Conservation (phyloP, 2,797 vertebrate genomes). For the Agapornis canus region DNA sequence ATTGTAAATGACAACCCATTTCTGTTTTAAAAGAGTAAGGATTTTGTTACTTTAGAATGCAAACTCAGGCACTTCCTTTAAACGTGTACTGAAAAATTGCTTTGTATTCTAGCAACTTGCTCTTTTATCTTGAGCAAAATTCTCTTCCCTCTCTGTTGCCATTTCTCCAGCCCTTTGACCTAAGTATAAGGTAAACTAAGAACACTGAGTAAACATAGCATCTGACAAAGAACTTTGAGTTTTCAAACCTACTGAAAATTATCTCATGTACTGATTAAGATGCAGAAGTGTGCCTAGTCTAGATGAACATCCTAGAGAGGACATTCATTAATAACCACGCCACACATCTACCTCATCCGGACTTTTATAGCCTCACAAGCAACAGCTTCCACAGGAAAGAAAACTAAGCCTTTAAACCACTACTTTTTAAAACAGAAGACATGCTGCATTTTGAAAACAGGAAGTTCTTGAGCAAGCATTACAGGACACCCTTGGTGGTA, state of each 20-base stretch:
- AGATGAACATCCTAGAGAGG: not conserved
- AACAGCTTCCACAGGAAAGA: not conserved
- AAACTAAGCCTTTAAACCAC: not conserved
- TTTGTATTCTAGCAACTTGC: accelerated
- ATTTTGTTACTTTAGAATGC: not conserved
- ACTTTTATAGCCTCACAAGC: not conserved
- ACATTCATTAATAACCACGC: not conserved
- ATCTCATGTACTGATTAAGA: not conserved
- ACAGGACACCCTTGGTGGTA: not conserved
- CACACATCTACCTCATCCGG: not conserved
- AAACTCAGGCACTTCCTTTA: not conserved
- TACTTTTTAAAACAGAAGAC: not conserved
- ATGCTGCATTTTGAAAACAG: not conserved
- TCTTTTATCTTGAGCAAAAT: not conserved
- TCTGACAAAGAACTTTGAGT: not conserved
- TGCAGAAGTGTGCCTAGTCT: not conserved
- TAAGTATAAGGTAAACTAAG: not conserved
- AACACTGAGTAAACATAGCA: not conserved
- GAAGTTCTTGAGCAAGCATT: not conserved
- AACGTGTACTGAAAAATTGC: not conserved
- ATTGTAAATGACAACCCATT: constrained; percentile 94
- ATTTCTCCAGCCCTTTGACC: not conserved
- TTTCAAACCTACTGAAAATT: not conserved
- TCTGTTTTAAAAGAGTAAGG: constrained; percentile 73
- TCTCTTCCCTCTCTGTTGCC: not conserved